Conservation (phyloP, 2,797 vertebrate genomes). For the Muscicapa striata region DNA sequence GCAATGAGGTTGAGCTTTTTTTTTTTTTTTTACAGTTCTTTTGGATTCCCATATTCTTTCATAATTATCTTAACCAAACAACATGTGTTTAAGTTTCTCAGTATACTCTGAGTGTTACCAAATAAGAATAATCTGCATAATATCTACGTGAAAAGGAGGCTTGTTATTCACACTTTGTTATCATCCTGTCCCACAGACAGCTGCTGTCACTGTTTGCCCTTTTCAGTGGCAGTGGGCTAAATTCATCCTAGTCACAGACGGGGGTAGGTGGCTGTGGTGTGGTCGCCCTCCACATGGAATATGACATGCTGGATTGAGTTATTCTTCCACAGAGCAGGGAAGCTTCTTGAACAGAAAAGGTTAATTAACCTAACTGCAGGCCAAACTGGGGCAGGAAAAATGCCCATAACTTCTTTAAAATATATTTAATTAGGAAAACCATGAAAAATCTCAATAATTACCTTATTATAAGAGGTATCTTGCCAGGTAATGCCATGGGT, state of each 20-base stretch:
- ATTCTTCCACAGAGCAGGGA: neutral
- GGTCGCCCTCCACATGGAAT: neutral
- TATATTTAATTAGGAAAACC: neutral
- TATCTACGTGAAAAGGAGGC: conserved; percentile 29
- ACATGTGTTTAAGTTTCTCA: conserved; percentile 57
- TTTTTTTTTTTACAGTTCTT: neutral
- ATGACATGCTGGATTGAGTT: neutral
- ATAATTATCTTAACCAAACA: conserved; percentile 39
- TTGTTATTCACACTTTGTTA: conserved; percentile 63
- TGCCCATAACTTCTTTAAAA: neutral
- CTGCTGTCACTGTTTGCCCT: conserved; percentile 63
- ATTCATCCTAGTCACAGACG: conserved; percentile 7
- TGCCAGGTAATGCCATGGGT: neutral
- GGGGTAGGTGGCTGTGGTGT: neutral
- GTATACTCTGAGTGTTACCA: conserved; percentile 39
- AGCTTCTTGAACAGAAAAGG: neutral
- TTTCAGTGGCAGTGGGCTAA: conserved; percentile 60
- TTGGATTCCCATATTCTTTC: conserved; percentile 43
- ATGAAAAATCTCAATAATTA: neutral
- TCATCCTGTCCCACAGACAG: conserved; percentile 62
- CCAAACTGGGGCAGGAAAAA: neutral
- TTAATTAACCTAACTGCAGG: neutral
- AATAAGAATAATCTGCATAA: conserved; percentile 67
- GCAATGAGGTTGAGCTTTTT: conserved; percentile 22
- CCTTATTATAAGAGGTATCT: neutral